phyloP scores from a whole-genome alignment of 2,797 vertebrate species.

The Falco naumanni region DNA sequence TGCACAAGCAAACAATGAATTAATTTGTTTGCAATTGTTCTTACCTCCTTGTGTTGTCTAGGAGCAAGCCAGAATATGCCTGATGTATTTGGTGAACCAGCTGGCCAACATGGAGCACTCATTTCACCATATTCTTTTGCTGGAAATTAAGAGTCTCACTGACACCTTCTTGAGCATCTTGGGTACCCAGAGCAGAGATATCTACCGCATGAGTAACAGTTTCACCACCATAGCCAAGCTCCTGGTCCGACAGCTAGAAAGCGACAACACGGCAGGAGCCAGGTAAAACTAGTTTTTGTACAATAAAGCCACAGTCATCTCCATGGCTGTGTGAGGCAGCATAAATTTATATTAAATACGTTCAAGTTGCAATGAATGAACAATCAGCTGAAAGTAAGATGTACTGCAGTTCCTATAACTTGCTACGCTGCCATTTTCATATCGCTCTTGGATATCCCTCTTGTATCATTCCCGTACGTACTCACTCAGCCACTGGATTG shows the following conservation, averaged over 20 bases:
- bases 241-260: constrained; percentile 82
- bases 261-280: not conserved
- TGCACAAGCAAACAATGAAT: not conserved
- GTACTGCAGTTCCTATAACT: not conserved
- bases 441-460: not conserved
- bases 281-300: constrained; percentile 73
- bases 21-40: not conserved
- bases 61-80: constrained; percentile 83
- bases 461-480: not conserved
- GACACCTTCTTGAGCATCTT: constrained; percentile 84
- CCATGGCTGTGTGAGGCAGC: not conserved
- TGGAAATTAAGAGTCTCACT: constrained; percentile 89
- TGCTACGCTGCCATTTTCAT: not conserved
- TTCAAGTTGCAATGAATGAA: not conserved
- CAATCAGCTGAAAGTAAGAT: not conserved
- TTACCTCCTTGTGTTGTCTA: constrained; percentile 52
- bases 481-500: not conserved
- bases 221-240: constrained; percentile 89
- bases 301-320: not conserved
- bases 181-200: constrained; percentile 86
- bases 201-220: constrained; percentile 97
- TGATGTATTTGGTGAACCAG: constrained; percentile 88
- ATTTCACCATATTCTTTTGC: constrained; percentile 88
- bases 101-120: constrained; percentile 92
- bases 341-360: not conserved